phyloP scores from a whole-genome alignment of 1,140 invertebrate genomes.

The Atta colombica region DNA sequence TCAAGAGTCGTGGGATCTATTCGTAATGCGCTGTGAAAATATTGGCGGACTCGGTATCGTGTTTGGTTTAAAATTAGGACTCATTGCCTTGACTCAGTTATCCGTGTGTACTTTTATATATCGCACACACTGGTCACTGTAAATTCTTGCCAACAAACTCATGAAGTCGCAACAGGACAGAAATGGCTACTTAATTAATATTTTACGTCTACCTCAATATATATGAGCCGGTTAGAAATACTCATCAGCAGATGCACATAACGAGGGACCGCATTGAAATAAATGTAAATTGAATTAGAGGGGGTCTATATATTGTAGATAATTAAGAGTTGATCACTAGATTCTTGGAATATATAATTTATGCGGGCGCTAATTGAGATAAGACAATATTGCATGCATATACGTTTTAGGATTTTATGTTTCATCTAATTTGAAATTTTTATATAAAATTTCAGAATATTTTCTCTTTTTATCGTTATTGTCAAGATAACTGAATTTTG shows the following conservation, averaged over 20 bases:
- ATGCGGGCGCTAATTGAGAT: constrained; percentile 61
- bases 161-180: constrained; percentile 37
- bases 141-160: constrained; percentile 64
- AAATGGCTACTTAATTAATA: constrained; percentile 59
- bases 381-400: constrained; percentile 56
- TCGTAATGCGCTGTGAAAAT: constrained; percentile 66
- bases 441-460: constrained; percentile 14
- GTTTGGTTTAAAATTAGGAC: constrained; percentile 62
- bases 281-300: constrained; percentile 40
- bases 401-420: not conserved
- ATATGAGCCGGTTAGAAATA: constrained; percentile 60
- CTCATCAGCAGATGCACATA: constrained; percentile 59
- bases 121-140: constrained; percentile 8
- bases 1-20: constrained; percentile 74
- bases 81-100: constrained; percentile 52
- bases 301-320: constrained; percentile 63
- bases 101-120: constrained; percentile 49
- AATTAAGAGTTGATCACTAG: constrained; percentile 73
- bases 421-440: not conserved
- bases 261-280: constrained; percentile 40
- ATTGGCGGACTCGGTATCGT: constrained; percentile 63
- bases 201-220: constrained; percentile 58
- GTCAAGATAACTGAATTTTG: not conserved
- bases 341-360: constrained; percentile 71
- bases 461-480: not conserved